Evolutionary conservation across 1,140 invertebrate genomes (phyloP).

Genomic region (Oscheius sp.): DNA sequence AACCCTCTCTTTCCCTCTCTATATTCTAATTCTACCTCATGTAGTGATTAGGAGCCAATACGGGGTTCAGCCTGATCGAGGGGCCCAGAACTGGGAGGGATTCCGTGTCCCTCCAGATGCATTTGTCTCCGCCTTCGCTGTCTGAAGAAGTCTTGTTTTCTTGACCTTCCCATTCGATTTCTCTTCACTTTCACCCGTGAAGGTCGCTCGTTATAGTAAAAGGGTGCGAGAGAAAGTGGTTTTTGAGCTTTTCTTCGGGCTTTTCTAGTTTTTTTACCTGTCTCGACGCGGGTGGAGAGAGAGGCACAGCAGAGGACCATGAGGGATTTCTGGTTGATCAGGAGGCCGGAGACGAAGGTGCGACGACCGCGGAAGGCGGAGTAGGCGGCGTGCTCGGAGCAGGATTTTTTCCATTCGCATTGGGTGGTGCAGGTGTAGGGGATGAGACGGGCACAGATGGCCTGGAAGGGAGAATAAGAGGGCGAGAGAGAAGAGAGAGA

Average conservation of each 20-base stretch:
- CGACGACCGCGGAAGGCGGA: slow-evolving; percentile 31
- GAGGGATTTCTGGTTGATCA: slow-evolving; percentile 32
- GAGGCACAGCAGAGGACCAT: slow-evolving; percentile 43
- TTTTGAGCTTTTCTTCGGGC: too few relatives aligned
- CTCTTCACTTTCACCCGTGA: too few relatives aligned
- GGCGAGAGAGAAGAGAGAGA: too few relatives aligned
- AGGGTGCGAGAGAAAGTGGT: too few relatives aligned
- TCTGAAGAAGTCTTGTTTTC: slow-evolving; percentile 18
- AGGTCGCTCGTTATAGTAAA: not conserved
- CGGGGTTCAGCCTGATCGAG: slow-evolving; percentile 34
- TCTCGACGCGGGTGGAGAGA: slow-evolving; percentile 32
- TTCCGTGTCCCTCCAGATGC: slow-evolving; percentile 33
- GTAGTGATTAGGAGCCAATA: slow-evolving; percentile 34
- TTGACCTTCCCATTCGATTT: too few relatives aligned
- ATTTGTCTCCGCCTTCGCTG: slow-evolving; percentile 26
- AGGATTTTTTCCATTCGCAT: slow-evolving; percentile 38
- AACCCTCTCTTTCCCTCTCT: not conserved
- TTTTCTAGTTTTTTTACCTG: slow-evolving; percentile 22
- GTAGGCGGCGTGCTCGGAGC: slow-evolving; percentile 28
- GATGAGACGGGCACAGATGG: slow-evolving; percentile 37
- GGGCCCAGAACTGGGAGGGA: slow-evolving; percentile 34
- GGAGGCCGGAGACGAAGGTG: slow-evolving; percentile 40
- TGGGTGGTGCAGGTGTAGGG: slow-evolving; percentile 31
- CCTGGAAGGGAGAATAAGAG: slow-evolving; percentile 24
- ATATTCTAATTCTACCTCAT: slow-evolving; percentile 12